Conservation (phyloP, 2,113 vertebrate genomes). For the Lepus americanus region DNA sequence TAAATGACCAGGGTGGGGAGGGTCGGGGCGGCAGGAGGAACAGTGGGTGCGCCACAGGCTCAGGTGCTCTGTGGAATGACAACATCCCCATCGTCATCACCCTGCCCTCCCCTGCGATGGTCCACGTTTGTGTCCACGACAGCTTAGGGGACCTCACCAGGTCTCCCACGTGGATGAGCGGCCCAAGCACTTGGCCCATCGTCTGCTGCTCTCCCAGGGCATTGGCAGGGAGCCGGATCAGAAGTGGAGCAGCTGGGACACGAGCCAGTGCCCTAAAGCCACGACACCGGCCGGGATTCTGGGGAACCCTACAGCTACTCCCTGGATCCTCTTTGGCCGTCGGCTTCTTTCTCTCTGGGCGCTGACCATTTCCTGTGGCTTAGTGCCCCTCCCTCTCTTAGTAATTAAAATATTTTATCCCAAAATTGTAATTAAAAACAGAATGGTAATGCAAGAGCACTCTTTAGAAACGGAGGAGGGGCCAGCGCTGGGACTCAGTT, state of each 20-base stretch:
- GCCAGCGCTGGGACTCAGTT: too few species aligned
- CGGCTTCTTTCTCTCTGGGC: background rate
- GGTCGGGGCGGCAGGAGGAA: background rate
- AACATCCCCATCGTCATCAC: background rate
- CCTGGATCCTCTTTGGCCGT: background rate
- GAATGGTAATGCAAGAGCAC: background rate
- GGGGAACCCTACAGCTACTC: background rate
- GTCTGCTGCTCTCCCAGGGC: too few species aligned
- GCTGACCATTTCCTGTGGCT: background rate
- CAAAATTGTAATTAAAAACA: constrained; percentile 29
- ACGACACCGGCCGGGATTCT: background rate
- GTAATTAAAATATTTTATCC: background rate
- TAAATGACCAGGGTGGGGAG: background rate
- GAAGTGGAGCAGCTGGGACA: too few species aligned
- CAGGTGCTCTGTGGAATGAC: background rate
- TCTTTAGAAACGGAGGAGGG: background rate
- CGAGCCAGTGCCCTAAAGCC: too few species aligned
- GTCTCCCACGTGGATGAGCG: too few species aligned
- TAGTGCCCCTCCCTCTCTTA: background rate
- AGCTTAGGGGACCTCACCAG: background rate
- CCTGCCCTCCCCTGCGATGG: background rate
- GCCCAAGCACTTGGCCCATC: too few species aligned
- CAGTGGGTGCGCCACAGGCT: background rate
- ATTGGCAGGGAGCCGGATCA: too few species aligned
- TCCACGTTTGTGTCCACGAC: background rate